Conservation (phyloP, 2,797 vertebrate genomes). For the Tiaroga cobitis region DNA sequence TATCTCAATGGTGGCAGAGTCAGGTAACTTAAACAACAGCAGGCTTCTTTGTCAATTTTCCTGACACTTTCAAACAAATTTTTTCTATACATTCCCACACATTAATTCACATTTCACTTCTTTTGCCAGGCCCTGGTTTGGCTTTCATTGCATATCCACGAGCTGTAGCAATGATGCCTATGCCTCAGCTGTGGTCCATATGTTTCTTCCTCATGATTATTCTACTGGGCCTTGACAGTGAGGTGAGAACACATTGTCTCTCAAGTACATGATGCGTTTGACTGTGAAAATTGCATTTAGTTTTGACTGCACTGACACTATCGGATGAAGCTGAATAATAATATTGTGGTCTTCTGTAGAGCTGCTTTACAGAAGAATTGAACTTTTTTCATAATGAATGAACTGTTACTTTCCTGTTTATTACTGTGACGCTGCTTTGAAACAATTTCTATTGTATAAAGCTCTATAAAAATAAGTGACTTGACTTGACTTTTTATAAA, state of each 20-base stretch:
- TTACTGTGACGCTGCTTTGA: not conserved
- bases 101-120: not conserved
- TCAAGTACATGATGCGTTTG: not conserved
- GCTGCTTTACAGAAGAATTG: not conserved
- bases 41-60: not conserved
- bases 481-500: not conserved
- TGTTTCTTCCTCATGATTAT: slow-evolving; percentile 85
- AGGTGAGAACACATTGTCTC: slow-evolving; percentile 65
- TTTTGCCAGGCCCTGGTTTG: slow-evolving; percentile 78
- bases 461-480: not conserved
- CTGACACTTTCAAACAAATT: not conserved
- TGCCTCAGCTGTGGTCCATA: slow-evolving; percentile 81
- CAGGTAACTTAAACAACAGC: slow-evolving; percentile 68
- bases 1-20: slow-evolving; percentile 81
- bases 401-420: not conserved
- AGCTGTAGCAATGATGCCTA: slow-evolving; percentile 83
- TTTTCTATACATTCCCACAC: not conserved
- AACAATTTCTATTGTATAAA: not conserved
- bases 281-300: not conserved
- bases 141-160: slow-evolving; percentile 84
- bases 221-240: slow-evolving; percentile 81
- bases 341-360: not conserved
- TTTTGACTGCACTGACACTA: not conserved
- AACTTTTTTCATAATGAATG: not conserved
- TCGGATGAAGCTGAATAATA: not conserved